These are phyloP conservation scores for Octonoba sinensis DNA, from an alignment of 2,888 invertebrate genomes.

Conservation along the genomic window DNA sequence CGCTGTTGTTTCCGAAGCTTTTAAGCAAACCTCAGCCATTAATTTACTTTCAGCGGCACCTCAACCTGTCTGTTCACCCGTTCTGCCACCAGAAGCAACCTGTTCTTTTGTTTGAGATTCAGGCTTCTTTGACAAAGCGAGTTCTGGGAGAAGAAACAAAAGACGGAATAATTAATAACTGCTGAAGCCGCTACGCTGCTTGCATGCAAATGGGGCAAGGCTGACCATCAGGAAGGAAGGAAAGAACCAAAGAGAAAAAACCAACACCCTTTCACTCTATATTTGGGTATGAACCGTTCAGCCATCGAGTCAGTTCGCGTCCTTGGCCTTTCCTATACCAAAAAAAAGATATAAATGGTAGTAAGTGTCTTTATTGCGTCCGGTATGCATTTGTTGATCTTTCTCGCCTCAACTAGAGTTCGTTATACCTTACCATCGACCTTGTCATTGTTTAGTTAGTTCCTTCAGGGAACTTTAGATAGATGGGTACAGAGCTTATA, in stretches of 20 bases:
- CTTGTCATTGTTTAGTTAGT: not conserved
- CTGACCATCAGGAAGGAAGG: constrained; percentile 6
- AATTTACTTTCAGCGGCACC: too few species aligned
- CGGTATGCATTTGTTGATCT: not conserved
- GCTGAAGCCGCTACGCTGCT: constrained; percentile 17
- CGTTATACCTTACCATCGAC: constrained; percentile 2
- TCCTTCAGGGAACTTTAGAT: not conserved
- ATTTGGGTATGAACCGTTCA: constrained; percentile 36
- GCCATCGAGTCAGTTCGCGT: constrained; percentile 18
- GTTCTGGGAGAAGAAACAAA: not conserved
- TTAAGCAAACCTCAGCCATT: too few species aligned
- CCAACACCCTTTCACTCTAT: constrained; percentile 51
- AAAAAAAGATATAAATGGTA: not conserved
- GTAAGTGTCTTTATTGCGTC: not conserved
- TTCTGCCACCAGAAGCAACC: too few species aligned
- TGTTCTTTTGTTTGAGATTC: too few species aligned
- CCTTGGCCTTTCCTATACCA: constrained; percentile 51
- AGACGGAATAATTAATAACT: constrained; percentile 31
- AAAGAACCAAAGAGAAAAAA: constrained; percentile 15
- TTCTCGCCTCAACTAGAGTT: not conserved
- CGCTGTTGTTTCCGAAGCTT: too few species aligned
- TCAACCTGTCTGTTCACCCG: too few species aligned
- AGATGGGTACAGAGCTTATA: not conserved
- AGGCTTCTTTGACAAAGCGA: too few species aligned
- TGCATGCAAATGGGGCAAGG: constrained; percentile 56